Evolutionary conservation across 1,140 invertebrate species (phyloP).

Genomic region (Lepidurus apus): DNA sequence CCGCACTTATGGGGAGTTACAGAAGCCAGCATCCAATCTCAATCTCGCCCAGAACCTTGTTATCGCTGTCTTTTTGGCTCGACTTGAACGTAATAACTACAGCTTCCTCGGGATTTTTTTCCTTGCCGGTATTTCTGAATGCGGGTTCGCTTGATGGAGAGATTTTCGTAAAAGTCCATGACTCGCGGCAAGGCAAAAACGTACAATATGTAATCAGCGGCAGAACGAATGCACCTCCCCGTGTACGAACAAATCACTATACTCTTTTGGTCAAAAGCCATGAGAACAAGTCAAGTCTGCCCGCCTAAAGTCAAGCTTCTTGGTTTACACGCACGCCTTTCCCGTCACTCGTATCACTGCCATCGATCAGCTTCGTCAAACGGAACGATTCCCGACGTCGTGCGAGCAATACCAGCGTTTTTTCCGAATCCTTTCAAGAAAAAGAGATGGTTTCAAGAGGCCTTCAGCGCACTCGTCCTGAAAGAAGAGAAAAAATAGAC

Average conservation of each 20-base stretch:
- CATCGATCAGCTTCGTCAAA: not conserved
- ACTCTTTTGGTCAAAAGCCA: not conserved
- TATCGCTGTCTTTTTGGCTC: not conserved
- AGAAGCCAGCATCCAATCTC: not conserved
- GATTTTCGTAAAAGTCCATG: not conserved
- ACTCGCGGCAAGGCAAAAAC: not conserved
- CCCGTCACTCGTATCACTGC: not conserved
- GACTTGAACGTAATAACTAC: not conserved
- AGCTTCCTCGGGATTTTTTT: not conserved
- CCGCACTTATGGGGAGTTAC: not conserved
- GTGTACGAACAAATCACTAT: conserved; percentile 16
- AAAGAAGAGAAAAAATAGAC: too few relatives aligned
- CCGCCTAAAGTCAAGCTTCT: not conserved
- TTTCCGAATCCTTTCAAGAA: not conserved
- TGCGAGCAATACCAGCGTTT: not conserved
- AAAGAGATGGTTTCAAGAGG: not conserved
- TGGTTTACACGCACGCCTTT: not conserved
- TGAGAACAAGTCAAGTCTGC: not conserved
- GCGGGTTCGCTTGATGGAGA: not conserved
- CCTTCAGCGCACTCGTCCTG: too few relatives aligned
- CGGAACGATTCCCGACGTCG: not conserved
- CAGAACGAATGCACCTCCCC: not conserved
- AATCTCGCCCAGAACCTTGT: not conserved
- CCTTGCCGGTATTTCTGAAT: not conserved
- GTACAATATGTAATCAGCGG: conserved; percentile 1